Conservation (phyloP, 2,888 invertebrate genomes). For the Campoplex nolae region DNA sequence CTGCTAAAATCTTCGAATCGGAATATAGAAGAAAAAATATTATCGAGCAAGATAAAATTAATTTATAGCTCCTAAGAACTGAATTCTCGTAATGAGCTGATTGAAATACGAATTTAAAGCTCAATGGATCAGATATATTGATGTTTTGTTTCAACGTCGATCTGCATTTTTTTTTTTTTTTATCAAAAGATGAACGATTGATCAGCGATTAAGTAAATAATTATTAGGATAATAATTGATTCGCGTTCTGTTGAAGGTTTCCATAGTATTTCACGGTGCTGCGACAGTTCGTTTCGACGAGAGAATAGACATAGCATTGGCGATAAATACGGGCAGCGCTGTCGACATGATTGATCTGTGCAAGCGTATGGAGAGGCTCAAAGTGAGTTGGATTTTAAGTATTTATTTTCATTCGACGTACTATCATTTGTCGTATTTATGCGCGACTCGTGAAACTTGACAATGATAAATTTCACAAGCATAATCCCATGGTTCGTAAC, state of each 20-base stretch:
- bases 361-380: constrained; percentile 88
- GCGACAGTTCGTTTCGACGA: constrained; percentile 92
- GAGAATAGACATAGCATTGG: constrained; percentile 88
- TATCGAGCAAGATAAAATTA: background rate
- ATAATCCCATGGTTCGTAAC: constrained; percentile 6
- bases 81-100: background rate
- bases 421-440: background rate
- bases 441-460: background rate
- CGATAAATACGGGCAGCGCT: constrained; percentile 90
- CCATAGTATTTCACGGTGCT: constrained; percentile 90
- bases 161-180: background rate
- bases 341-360: constrained; percentile 88
- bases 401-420: constrained; percentile 6
- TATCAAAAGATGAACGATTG: background rate
- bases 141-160: background rate
- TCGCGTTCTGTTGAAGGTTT: constrained; percentile 71
- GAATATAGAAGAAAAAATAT: background rate
- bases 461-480: constrained; percentile 30
- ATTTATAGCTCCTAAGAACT: too few species aligned
- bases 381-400: constrained; percentile 84
- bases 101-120: background rate
- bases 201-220: background rate
- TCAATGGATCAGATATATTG: background rate
- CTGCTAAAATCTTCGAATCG: too few species aligned
- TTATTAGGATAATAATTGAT: background rate